Percentiles rank a stretch among this genome's conserved stretches.
Conservation (phyloP, 1,140 invertebrate genomes). For the Drosophila ercepeae region DNA sequence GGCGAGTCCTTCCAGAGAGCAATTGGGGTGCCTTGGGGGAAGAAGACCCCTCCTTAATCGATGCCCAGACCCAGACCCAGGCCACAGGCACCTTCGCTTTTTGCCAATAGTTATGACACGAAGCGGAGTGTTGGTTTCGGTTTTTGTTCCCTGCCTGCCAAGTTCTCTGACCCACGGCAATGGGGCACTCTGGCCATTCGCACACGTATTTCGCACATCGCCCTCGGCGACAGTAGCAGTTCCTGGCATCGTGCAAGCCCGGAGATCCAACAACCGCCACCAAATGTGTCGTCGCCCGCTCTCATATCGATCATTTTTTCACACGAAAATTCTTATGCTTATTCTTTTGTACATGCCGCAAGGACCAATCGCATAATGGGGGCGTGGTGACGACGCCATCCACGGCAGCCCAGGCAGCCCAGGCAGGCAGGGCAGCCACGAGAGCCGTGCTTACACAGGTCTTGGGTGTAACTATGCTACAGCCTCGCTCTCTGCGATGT, state of each 20-base stretch:
- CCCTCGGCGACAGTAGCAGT: neutral
- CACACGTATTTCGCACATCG: slow-evolving; percentile 69
- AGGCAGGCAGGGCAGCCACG: too few species aligned
- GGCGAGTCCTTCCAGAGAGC: neutral
- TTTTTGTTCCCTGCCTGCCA: neutral
- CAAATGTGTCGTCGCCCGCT: slow-evolving; percentile 64
- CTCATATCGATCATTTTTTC: slow-evolving; percentile 82
- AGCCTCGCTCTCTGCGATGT: slow-evolving; percentile 62
- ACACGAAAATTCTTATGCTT: slow-evolving; percentile 83
- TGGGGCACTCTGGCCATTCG: slow-evolving; percentile 51
- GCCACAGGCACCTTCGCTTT: slow-evolving; percentile 30
- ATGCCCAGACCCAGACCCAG: slow-evolving; percentile 46
- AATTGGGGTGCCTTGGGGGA: neutral
- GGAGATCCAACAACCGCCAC: slow-evolving; percentile 15
- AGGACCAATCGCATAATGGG: slow-evolving; percentile 82
- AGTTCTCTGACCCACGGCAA: slow-evolving; percentile 42
- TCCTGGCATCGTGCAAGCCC: neutral
- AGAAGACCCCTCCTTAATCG: slow-evolving; percentile 47
- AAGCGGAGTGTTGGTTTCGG: slow-evolving; percentile 32
- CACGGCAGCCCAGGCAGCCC: slow-evolving; percentile 18
- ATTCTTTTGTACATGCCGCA: slow-evolving; percentile 81
- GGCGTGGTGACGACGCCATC: slow-evolving; percentile 72
- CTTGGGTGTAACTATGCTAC: slow-evolving; percentile 32
- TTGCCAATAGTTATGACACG: slow-evolving; percentile 59
- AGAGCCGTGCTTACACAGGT: slow-evolving; percentile 28